Evolutionary conservation across 2,888 invertebrate genomes (phyloP).

Genomic region (Drosophila barbarae): DNA sequence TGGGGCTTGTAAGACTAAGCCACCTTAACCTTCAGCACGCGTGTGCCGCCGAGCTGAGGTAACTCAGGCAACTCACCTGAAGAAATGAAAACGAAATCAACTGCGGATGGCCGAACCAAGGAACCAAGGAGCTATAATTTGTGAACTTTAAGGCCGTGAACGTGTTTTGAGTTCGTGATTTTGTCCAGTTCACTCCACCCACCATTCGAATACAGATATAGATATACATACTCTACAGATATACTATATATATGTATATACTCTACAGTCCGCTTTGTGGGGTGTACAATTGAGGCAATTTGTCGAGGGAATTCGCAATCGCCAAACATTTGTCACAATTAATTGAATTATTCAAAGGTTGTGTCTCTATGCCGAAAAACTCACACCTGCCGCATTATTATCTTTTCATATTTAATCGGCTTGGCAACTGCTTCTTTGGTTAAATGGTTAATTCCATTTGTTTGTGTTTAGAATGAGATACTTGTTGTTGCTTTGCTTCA

Average conservation of each 20-base stretch:
- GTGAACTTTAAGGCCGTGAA: constrained; percentile 40
- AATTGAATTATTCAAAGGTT: constrained; percentile 19
- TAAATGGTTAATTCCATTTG: constrained; percentile 12
- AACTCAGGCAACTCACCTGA: constrained; percentile 3
- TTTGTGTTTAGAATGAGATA: constrained; percentile 1
- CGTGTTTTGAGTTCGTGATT: constrained; percentile 52
- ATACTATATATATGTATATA: background rate
- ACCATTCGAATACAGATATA: background rate
- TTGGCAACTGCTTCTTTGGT: constrained; percentile 26
- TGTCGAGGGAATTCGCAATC: constrained; percentile 26
- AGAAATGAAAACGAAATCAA: constrained; percentile 39
- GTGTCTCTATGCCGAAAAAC: background rate
- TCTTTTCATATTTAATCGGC: constrained; percentile 37
- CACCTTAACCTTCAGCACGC: constrained; percentile 57
- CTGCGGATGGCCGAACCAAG: constrained; percentile 17
- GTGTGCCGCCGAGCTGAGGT: constrained; percentile 28
- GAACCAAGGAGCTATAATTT: constrained; percentile 22
- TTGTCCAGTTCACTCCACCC: constrained; percentile 31
- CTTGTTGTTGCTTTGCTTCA: constrained; percentile 14
- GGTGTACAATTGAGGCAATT: constrained; percentile 26
- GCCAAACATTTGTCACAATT: constrained; percentile 17
- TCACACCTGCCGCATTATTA: constrained; percentile 49
- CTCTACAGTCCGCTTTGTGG: background rate
- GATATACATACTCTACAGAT: constrained; percentile 1
- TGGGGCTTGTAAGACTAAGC: constrained; percentile 13